Percentiles rank a stretch among this genome's conserved stretches.
Evolutionary conservation across 2,888 invertebrate species (phyloP).

Genomic region (Ashinkailepas kermadecensis): DNA sequence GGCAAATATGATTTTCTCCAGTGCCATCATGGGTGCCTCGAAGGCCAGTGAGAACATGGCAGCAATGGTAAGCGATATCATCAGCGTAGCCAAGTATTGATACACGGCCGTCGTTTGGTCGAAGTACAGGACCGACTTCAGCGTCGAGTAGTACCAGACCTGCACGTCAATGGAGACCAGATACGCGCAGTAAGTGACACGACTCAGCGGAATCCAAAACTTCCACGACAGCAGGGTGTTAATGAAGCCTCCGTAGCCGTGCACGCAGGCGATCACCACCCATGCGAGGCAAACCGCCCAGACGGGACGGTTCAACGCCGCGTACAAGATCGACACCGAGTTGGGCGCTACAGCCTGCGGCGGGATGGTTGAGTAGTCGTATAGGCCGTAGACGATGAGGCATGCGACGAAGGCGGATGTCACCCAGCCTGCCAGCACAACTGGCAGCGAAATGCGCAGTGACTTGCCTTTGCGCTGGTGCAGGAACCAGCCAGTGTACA

Average conservation of each 20-base stretch:
- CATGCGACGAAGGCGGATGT: not conserved
- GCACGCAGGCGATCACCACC: slow-evolving; percentile 14
- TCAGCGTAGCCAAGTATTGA: not conserved
- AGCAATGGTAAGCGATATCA: not conserved
- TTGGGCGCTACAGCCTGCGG: not conserved
- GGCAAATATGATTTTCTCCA: slow-evolving; percentile 6
- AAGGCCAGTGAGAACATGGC: not conserved
- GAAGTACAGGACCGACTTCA: not conserved
- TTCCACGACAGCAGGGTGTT: slow-evolving; percentile 23
- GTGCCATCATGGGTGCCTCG: not conserved
- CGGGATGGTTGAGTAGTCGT: not conserved
- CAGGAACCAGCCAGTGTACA: slow-evolving; percentile 25
- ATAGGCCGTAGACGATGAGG: slow-evolving; percentile 2
- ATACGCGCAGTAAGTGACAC: slow-evolving; percentile 24
- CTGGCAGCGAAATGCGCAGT: not conserved
- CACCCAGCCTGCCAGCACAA: not conserved
- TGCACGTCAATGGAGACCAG: slow-evolving; percentile 23
- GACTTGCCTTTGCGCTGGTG: not conserved
- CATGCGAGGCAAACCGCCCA: slow-evolving; percentile 21
- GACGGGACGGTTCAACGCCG: not conserved
- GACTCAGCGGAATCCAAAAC: slow-evolving; percentile 21
- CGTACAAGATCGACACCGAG: slow-evolving; percentile 9
- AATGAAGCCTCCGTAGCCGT: slow-evolving; percentile 11
- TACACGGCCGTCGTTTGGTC: not conserved
- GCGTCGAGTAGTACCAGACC: not conserved